Evolutionary conservation across 2,113 vertebrate genomes (phyloP), one percentile per base, ranked within the genome.

Genomic region (Herpetotheres cachinnans): DNA sequence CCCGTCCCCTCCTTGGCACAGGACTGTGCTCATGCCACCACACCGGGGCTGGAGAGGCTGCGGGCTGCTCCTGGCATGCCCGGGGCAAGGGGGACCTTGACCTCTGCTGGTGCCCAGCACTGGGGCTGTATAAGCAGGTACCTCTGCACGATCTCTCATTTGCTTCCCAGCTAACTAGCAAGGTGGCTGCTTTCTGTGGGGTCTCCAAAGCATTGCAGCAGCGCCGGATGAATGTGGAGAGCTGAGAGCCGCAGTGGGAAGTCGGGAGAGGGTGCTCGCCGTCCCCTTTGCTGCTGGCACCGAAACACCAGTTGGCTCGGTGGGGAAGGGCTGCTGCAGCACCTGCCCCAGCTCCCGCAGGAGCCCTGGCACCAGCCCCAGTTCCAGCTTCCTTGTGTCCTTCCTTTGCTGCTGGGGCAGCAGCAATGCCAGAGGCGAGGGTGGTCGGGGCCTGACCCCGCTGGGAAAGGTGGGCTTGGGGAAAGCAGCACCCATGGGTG

Each of bases 331-430:
- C 83, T 86, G 88, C 49, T 4, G 10, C 47, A 59, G 83, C 10
- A 3, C 24, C 40, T 50, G 49, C 19, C 52, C 42, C 0, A 0
- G 52, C 62, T 86, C 52, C 55, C 30, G 3, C 0, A 0, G 78
- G 67, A 80, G 25, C 77, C 16, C 56, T 26, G 73, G 58, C 63
- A 63, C 24, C 46, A 59, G 44, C 17, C 79, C 47, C 76, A 36
- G 29, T 54, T 67, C 42, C 50, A 42, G 40, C 19, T n/a, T 50
- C 67, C 42, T 52, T 5, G 3, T 18, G 54, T 71, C 65, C 86
- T 65, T 91, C 73, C 83, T 49, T 58, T 0, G 6, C 67, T 76
- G 46, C 74, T 49, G 74, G 69, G 55, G 44, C 24, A 50, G 56
- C 44, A 30, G 58, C 2, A 26, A n/a, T 0, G 5, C 20, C 0